Conservation (phyloP, 2,888 invertebrate genomes). For the Latrodectus elegans region DNA sequence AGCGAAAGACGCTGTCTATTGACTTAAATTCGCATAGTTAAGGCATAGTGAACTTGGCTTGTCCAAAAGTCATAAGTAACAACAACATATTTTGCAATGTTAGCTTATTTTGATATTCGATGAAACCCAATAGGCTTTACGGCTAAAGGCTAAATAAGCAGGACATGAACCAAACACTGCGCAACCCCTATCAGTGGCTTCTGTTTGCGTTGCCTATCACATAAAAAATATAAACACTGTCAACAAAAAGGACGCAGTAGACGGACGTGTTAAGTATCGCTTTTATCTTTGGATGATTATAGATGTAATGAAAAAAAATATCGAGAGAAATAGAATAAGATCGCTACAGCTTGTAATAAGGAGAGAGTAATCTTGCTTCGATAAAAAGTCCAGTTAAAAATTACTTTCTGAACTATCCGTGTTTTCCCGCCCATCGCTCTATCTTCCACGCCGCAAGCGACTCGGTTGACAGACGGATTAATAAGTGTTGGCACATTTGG, state of each 20-base stretch:
- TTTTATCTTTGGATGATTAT: neutral
- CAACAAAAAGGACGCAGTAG: neutral
- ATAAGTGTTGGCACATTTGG: slow-evolving; percentile 46
- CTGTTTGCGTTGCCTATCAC: no score
- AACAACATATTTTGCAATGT: no score
- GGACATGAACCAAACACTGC: no score
- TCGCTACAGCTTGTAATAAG: no score
- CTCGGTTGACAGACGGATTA: slow-evolving; percentile 45
- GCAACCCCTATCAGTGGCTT: no score
- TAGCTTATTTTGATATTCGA: no score
- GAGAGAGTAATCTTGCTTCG: neutral
- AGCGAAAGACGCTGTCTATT: no score
- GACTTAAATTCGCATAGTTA: no score
- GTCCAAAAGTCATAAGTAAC: no score
- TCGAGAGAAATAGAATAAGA: neutral
- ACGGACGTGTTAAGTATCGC: neutral
- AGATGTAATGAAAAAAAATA: slow-evolving; percentile 5
- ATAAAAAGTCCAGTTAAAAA: slow-evolving; percentile 21
- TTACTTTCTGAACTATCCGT: slow-evolving; percentile 20
- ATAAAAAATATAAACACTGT: neutral
- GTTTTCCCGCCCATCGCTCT: slow-evolving; percentile 35
- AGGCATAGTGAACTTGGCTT: no score
- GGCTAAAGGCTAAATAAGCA: no score
- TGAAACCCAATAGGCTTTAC: no score
- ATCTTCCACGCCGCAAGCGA: slow-evolving; percentile 32